Conservation (phyloP, 2,797 vertebrate genomes). For the Typhlichthys eigenmanni region DNA sequence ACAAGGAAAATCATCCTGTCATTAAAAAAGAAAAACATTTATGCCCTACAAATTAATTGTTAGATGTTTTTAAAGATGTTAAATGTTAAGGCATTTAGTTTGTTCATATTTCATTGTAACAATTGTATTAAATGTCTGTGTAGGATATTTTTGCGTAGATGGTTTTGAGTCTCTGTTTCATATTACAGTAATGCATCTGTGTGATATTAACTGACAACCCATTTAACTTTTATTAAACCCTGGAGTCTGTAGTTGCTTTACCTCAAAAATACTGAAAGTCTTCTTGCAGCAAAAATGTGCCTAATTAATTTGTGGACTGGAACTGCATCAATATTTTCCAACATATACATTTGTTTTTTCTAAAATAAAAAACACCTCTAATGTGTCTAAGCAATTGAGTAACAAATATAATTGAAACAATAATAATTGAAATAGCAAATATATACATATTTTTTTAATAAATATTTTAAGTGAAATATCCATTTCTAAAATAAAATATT, state of each 20-base stretch:
- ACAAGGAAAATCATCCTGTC: constrained; percentile 23
- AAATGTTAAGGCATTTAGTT: not conserved
- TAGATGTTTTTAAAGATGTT: not conserved
- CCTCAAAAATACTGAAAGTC: no score
- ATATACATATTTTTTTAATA: not conserved
- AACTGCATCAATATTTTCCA: no score
- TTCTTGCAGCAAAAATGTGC: no score
- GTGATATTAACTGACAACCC: no score
- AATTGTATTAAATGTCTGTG: not conserved
- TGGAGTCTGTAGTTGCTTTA: no score
- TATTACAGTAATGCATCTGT: not conserved
- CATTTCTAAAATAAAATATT: not conserved
- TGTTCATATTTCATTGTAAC: not conserved
- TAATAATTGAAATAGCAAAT: not conserved
- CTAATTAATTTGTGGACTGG: no score
- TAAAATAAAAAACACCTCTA: not conserved
- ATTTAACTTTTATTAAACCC: no score
- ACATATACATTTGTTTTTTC: no score
- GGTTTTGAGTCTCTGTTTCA: not conserved
- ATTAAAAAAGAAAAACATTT: constrained; percentile 5
- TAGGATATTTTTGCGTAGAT: not conserved
- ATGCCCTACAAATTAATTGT: no score
- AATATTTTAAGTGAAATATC: constrained; percentile 20
- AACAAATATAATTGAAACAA: constrained; percentile 3
- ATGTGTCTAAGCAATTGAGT: not conserved